A percentile compares a stretch with the other conserved stretches of the same genome.
Conservation (phyloP, 2,113 vertebrate species). For the Parus major region DNA sequence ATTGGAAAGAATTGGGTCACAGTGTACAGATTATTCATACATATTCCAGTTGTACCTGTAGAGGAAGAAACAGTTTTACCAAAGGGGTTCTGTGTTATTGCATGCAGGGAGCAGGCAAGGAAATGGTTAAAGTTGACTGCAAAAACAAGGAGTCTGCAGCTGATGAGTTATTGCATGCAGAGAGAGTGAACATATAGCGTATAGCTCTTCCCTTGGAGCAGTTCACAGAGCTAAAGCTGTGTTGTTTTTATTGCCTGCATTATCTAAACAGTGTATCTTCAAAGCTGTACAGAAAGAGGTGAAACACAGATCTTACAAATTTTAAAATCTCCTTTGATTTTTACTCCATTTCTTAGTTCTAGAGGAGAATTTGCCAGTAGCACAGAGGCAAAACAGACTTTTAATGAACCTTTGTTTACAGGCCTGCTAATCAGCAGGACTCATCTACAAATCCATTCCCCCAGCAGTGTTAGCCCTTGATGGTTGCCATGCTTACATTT, state of each 20-base stretch:
- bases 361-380: neutral
- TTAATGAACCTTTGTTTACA: neutral
- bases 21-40: neutral
- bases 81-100: neutral
- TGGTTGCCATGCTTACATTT: neutral
- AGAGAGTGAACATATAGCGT: neutral
- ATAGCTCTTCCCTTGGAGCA: neutral
- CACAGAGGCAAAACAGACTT: neutral
- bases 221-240: neutral
- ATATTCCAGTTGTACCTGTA: neutral
- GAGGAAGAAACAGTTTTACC: neutral
- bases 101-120: neutral
- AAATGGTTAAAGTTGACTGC: neutral
- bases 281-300: slow-evolving; percentile 20
- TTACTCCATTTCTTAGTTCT: neutral
- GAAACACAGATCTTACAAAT: neutral
- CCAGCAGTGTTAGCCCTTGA: neutral
- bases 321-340: neutral
- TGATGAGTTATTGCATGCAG: neutral
- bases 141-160: neutral
- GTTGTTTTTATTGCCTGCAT: neutral
- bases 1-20: neutral
- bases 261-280: neutral
- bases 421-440: neutral
- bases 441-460: neutral